Evolutionary conservation across 1,140 invertebrate species (phyloP).

Genomic region (Aphelenchoides avenae): DNA sequence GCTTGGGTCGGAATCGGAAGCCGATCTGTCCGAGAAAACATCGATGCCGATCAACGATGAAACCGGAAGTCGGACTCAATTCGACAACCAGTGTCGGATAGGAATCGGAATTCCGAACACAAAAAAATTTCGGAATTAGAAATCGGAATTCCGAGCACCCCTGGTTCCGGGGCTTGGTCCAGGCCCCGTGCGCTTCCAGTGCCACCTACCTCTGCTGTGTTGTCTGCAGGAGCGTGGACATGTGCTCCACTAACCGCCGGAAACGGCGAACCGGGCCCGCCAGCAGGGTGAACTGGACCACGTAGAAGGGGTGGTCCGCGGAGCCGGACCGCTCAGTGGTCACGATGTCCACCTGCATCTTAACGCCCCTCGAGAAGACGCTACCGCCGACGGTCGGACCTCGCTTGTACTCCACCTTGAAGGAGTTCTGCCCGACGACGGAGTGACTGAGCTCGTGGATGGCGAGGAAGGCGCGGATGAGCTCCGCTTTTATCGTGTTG

Average conservation of each 20-base stretch:
- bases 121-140: slow-evolving; percentile 1
- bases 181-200: no score
- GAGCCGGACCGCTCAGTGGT: slow-evolving; percentile 40
- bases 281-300: slow-evolving; percentile 52
- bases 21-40: no score
- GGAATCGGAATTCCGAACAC: no score
- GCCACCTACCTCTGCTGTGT: slow-evolving; percentile 47
- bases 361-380: slow-evolving; percentile 55
- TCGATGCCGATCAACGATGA: no score
- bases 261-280: slow-evolving; percentile 53
- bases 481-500: slow-evolving; percentile 91
- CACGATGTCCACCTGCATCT: slow-evolving; percentile 58
- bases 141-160: no score
- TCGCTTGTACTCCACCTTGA: slow-evolving; percentile 92
- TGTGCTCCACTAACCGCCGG: slow-evolving; percentile 49
- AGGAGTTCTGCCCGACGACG: slow-evolving; percentile 93
- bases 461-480: slow-evolving; percentile 95
- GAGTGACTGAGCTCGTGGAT: slow-evolving; percentile 94
- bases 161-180: no score
- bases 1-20: no score
- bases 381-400: slow-evolving; percentile 70
- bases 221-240: slow-evolving; percentile 45
- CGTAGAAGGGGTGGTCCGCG: slow-evolving; percentile 49
- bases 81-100: no score
- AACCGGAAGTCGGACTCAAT: no score